Evolutionary conservation across 1,140 invertebrate genomes (phyloP), one percentile per base, ranked within the genome.

Genomic region (Camponotus vicinus): DNA sequence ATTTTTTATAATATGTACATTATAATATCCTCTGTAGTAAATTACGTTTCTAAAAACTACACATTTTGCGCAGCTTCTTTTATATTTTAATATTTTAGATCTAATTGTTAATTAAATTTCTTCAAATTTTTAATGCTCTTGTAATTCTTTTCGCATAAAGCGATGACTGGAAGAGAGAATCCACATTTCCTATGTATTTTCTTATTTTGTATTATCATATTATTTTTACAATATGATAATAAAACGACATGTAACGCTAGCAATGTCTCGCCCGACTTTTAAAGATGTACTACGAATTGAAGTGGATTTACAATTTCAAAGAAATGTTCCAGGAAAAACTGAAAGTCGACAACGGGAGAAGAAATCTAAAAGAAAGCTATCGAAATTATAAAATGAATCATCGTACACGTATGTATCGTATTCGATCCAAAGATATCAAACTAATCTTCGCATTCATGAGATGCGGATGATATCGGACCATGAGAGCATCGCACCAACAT

Each of bases 371-470:
- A 45, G 15, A 18, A 21, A 34, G 18, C 9, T 37, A 45, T 59
- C 34, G 40, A 73, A 78, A 73, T 15, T 61, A 61, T 27, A 73
- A 61, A 27, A 55, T 40, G 37, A n/a, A 59, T 42, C 9, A 8
- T n/a, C 42, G 32, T 45, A 52, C 40, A 13, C 5, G 42, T 34
- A 18, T 9, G n/a, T 27, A 1, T 0, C 40, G 18, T 73, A 69
- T 34, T 13, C 76, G 37, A 15, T 7, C 15, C 15, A 21, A 45
- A 27, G 18, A 80, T 49, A 34, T 18, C 75, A 67, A 82, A 69
- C 70, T 87, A 86, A 87, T 87, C 75, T 79, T 79, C 34, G n/a
- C 61, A 70, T 85, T 87, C 83, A 70, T 87, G 83, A 86, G 49
- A 66, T 75, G 49, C 9, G 21, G 27, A 75, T 18, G 49, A 52